phyloP scores from a whole-genome alignment of 2,888 invertebrate genomes.

The Elaeidobius kamerunicus region DNA sequence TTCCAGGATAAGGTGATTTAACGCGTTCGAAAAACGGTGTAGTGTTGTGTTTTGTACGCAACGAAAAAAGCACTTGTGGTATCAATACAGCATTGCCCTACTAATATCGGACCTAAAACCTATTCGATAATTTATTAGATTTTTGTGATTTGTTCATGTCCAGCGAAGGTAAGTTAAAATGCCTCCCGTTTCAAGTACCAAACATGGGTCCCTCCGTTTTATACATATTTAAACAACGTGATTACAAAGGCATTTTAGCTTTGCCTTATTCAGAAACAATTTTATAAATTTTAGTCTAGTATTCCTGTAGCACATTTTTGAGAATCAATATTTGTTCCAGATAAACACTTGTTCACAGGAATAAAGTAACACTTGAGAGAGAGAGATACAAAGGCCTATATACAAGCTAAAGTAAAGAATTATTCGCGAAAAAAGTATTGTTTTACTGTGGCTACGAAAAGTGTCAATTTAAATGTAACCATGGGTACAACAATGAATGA shows the following conservation, averaged over 20 bases:
- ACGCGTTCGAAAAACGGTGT: slow-evolving; percentile 7
- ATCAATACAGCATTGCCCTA: slow-evolving; percentile 18
- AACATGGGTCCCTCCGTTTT: neutral
- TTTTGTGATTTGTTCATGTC: neutral
- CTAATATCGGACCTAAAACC: slow-evolving; percentile 9
- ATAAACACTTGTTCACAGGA: slow-evolving; percentile 45
- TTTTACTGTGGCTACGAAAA: slow-evolving; percentile 32
- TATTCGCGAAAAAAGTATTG: slow-evolving; percentile 29
- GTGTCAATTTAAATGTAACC: slow-evolving; percentile 34
- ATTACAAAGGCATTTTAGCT: neutral
- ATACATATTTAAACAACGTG: neutral
- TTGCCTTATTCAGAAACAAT: neutral
- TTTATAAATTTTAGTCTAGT: slow-evolving; percentile 5
- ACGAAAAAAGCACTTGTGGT: slow-evolving; percentile 14
- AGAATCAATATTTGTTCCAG: slow-evolving; percentile 38
- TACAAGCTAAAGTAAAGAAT: slow-evolving; percentile 28
- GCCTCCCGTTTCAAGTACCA: neutral
- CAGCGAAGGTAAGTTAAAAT: neutral
- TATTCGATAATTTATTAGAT: neutral
- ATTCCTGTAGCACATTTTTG: slow-evolving; percentile 3
- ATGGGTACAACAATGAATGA: slow-evolving; percentile 40
- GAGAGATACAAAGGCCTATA: slow-evolving; percentile 41
- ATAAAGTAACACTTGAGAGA: slow-evolving; percentile 35
- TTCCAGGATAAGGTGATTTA: neutral
- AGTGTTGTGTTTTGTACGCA: slow-evolving; percentile 20